Base-by-base conservation (phyloP, 64 coral and sea anemone species). In the Pachyseris speciosa region DNA sequence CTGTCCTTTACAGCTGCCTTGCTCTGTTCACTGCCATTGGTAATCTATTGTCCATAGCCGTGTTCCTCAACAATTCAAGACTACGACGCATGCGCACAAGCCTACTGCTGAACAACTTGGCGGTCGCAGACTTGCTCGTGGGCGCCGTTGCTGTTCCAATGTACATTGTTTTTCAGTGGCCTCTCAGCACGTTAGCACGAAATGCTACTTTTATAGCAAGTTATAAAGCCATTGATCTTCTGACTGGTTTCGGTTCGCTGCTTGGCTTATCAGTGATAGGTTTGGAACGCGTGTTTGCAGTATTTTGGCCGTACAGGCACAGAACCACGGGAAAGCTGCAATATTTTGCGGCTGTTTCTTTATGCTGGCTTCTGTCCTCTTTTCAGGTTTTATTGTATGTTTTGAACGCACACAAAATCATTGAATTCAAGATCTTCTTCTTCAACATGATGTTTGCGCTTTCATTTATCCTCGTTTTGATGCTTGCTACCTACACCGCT, bases 241-340 rank as follows among this genome's bases (percentile, higher is more conserved):
- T 96, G 11, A 84, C 90, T n/a, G 94, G 94, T 29, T 96, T 96
- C 51, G 94, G 77, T 6, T 92, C 89, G 5, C 57, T 96, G 11
- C 78, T 96, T 32, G 70, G 94, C 40, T 38, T 96, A 69, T 75
- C 91, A 11, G 71, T 78, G 3, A 93, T 96, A 7, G 90, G 85
- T 2, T n/a, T 96, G 2, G 94, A 96, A 33, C 90, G 94, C 0
- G 24, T 71, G 2, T 96, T 89, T 58, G 93, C 94, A 7, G 94
- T 96, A 2, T 93, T 78, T 25, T 85, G 61, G 64, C 94, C 94
- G 2, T 86, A 96, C n/a, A 78, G 86, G 28, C 69, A 96, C 22
- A 42, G 94, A 84, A 55, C 55, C 16, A 61, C 78, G 9, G 83
- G 51, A 16, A 77, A 74, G 50, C 42, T 7, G 37, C 44, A 73